Base-by-base conservation (phyloP, 2,888 invertebrate species). In the Apotomis turbidana region DNA sequence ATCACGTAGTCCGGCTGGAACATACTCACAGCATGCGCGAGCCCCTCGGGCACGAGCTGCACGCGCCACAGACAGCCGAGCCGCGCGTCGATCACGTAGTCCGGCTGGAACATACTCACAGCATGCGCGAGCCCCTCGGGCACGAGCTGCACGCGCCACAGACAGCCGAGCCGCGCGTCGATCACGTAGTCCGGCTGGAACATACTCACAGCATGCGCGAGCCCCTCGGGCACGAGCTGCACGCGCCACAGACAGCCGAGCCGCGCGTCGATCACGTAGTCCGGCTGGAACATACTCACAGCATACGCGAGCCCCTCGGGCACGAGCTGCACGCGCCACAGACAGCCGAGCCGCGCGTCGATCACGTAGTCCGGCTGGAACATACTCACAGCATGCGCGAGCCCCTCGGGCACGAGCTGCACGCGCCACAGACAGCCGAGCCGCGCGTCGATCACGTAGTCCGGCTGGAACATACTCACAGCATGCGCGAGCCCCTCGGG, bases 61-160 rank as follows among this genome's bases (percentile, higher is more conserved):
- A 96, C 94, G 77, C 95, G 96, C 98, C 99, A 99, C 78, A 99
- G 94, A 84, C 97, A 98, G 38, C 99, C 99, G 69, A 98, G 92
- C 80, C 97, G 97, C 6, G 98, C 98, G 93, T 99, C 99, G 80
- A 99, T 98, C 2, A 99, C 96, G 81, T 98, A 97, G 86, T 99
- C 97, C 4, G n/a, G n/a, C n/a, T n/a, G n/a, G n/a, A n/a, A n/a
- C n/a, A 6, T 38, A 72, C 54, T 72, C 75, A 91, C 91, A 41
- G 95, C 88, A 74, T 94, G 94, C n/a, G 95, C 95, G 51, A 97
- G 89, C 0, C 96, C 95, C 1, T 94, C 90, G 15, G 96, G 93
- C 71, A 91, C 81, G 3, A 96, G 87, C 70, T 91, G 87, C 27
- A 96, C 94, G 77, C 95, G 96, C 98, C 99, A 99, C 78, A 99